Conservation (phyloP, 2,888 invertebrate species). For the Dynastes tityus region DNA sequence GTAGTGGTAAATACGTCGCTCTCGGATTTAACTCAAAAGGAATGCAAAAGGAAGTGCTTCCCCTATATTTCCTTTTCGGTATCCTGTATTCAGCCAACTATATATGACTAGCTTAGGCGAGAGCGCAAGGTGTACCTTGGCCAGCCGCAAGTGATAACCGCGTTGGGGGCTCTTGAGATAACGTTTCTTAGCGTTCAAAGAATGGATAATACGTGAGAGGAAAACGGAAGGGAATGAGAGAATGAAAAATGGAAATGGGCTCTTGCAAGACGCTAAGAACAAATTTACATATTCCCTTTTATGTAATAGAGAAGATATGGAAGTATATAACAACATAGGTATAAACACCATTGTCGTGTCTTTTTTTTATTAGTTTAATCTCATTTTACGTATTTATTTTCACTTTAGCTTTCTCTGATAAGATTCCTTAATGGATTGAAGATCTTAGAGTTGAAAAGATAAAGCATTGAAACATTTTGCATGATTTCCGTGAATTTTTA, state of each 20-base stretch:
- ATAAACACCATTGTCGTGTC: constrained; percentile 14
- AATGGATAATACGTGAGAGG: constrained; percentile 29
- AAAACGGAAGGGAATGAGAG: neutral
- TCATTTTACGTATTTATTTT: no score
- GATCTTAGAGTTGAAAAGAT: no score
- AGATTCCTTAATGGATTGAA: no score
- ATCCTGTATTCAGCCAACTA: constrained; percentile 20
- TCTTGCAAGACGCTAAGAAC: constrained; percentile 14
- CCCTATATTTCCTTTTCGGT: constrained; percentile 16
- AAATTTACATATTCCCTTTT: constrained; percentile 30
- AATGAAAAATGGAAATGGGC: neutral
- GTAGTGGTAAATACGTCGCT: constrained; percentile 37
- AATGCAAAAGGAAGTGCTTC: constrained; percentile 39
- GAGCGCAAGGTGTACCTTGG: constrained; percentile 39
- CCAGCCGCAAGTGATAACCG: constrained; percentile 36
- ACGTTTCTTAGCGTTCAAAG: constrained; percentile 41
- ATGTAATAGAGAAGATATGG: neutral
- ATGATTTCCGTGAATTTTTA: no score
- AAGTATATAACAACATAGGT: neutral
- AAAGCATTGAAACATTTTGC: no score
- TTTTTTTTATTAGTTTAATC: no score
- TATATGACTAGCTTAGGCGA: constrained; percentile 8
- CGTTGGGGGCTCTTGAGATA: constrained; percentile 40
- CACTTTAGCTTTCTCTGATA: no score
- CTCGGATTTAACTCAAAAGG: constrained; percentile 42